phyloP scores from a whole-genome alignment of 2,888 invertebrate genomes.

The Drosophila vallismaia region DNA sequence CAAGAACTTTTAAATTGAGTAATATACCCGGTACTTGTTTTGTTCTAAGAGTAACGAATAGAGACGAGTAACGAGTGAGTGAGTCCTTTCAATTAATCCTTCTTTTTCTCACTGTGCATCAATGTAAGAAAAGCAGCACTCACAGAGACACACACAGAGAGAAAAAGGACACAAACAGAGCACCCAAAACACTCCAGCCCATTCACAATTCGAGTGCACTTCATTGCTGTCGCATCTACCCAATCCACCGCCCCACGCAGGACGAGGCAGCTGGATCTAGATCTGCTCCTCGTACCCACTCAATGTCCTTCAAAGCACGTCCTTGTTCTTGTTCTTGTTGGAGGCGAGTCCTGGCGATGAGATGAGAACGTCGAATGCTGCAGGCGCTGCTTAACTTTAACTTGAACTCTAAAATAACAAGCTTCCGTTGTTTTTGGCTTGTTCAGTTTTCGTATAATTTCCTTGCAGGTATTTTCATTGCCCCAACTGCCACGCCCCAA shows the following conservation, averaged over 20 bases:
- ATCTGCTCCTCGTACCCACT: background rate
- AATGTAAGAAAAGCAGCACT: slow-evolving; percentile 6
- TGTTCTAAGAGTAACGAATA: background rate
- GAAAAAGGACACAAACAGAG: slow-evolving; percentile 43
- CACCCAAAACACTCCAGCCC: slow-evolving; percentile 48
- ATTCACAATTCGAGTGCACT: slow-evolving; percentile 73
- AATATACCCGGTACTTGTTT: too few species aligned
- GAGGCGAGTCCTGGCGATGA: slow-evolving; percentile 37
- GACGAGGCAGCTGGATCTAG: too few species aligned
- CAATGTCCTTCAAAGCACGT: slow-evolving; percentile 9
- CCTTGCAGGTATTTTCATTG: slow-evolving; percentile 73
- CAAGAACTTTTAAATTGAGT: too few species aligned
- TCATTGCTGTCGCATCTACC: slow-evolving; percentile 69
- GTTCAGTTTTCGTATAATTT: slow-evolving; percentile 76
- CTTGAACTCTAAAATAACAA: slow-evolving; percentile 79
- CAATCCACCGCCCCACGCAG: slow-evolving; percentile 9
- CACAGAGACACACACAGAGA: slow-evolving; percentile 8
- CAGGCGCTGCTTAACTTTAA: slow-evolving; percentile 78
- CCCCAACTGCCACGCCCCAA: slow-evolving; percentile 23
- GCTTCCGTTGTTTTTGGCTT: slow-evolving; percentile 72
- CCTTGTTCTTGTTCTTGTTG: slow-evolving; percentile 5
- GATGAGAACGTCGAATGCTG: slow-evolving; percentile 43
- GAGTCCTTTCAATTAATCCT: background rate
- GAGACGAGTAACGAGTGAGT: background rate
- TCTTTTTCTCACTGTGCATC: background rate